Conservation (phyloP, 2,113 vertebrate species). For the Manacus vitellinus region DNA sequence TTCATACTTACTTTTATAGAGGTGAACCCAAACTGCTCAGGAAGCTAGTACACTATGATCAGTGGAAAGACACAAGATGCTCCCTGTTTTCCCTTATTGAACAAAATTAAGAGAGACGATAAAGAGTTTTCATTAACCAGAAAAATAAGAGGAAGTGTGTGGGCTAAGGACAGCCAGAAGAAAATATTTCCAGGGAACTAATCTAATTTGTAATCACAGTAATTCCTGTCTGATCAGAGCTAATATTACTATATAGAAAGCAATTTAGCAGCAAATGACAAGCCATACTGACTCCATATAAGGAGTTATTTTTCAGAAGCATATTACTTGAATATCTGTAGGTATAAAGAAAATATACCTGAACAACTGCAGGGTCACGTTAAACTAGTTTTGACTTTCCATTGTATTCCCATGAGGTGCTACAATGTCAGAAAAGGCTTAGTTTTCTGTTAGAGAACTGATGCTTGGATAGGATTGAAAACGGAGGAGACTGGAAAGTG, state of each 20-base stretch:
- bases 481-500: not conserved
- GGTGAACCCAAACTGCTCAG: not conserved
- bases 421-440: not conserved
- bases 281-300: not conserved
- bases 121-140: not conserved
- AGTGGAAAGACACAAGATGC: not conserved
- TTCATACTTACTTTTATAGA: not conserved
- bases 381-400: not conserved
- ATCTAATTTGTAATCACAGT: not conserved
- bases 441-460: not conserved
- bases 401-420: not conserved
- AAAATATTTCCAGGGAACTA: not conserved
- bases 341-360: not conserved
- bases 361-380: not conserved
- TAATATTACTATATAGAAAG: not conserved
- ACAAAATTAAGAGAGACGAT: not conserved
- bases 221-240: not conserved
- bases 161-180: not conserved
- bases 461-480: not conserved
- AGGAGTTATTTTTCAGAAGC: not conserved
- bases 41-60: rapidly evolving
- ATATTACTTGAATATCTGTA: not conserved
- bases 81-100: not conserved
- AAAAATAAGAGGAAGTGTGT: not conserved
- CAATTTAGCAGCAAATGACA: not conserved